These are phyloP conservation scores for Epistrophe eligans DNA, from an alignment of 2,888 invertebrate species.

Conservation along the genomic window DNA sequence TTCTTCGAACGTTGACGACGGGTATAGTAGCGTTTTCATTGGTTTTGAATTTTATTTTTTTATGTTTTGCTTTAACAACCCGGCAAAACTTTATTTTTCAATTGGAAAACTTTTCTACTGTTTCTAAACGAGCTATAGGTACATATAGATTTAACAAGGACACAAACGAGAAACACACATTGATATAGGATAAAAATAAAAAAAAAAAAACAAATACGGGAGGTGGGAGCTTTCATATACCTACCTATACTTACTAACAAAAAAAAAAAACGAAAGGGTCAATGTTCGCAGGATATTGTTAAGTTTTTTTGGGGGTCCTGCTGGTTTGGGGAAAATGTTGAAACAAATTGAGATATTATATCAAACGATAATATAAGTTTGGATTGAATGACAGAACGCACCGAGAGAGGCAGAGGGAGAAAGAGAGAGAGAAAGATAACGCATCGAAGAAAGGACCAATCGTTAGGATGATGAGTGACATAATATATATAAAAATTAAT, in stretches of 20 bases:
- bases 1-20: slow-evolving; percentile 39
- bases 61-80: slow-evolving; percentile 54
- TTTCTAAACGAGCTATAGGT: slow-evolving; percentile 55
- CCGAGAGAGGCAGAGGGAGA: background rate
- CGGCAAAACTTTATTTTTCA: slow-evolving; percentile 73
- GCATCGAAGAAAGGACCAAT: slow-evolving; percentile 8
- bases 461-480: slow-evolving; percentile 9
- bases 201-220: background rate
- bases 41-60: slow-evolving; percentile 26
- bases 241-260: background rate
- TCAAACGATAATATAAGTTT: slow-evolving; percentile 41
- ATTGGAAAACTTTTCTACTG: slow-evolving; percentile 75
- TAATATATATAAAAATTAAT: slow-evolving; percentile 45
- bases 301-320: background rate
- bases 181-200: slow-evolving; percentile 3
- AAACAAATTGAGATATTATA: slow-evolving; percentile 63
- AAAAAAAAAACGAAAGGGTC: slow-evolving; percentile 30
- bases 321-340: slow-evolving; percentile 22
- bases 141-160: slow-evolving; percentile 18
- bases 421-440: background rate
- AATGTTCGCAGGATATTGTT: slow-evolving; percentile 53
- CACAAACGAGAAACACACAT: slow-evolving; percentile 29
- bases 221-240: background rate
- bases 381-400: background rate
- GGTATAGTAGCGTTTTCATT: slow-evolving; percentile 51